phyloP scores from a whole-genome alignment of 1,140 invertebrate genomes.

The Diploscapter pachys region DNA sequence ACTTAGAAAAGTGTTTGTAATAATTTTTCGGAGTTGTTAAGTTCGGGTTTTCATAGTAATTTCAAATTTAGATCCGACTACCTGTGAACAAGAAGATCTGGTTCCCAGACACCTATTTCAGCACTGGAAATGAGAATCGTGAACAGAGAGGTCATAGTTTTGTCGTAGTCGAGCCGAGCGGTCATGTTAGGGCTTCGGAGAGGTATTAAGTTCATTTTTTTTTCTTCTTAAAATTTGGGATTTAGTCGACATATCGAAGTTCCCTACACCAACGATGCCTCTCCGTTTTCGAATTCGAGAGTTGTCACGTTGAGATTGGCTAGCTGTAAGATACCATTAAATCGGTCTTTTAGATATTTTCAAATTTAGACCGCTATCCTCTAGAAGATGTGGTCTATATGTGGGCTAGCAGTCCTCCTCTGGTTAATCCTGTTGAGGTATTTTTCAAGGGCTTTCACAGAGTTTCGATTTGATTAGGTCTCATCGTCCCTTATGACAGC shows the following conservation, averaged over 20 bases:
- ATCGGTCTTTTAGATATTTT: constrained; percentile 15
- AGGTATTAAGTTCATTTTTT: constrained; percentile 20
- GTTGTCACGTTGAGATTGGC: constrained; percentile 39
- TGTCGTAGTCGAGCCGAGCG: constrained; percentile 43
- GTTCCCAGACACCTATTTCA: constrained; percentile 55
- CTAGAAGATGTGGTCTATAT: constrained; percentile 56
- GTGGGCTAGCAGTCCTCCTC: constrained; percentile 56
- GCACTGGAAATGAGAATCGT: constrained; percentile 36
- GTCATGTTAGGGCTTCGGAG: constrained; percentile 42
- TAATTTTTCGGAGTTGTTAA: too few species aligned
- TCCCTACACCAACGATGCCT: constrained; percentile 32
- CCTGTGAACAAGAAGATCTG: constrained; percentile 46
- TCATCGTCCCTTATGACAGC: constrained; percentile 28
- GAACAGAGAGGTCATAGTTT: constrained; percentile 3
- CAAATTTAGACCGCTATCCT: constrained; percentile 44
- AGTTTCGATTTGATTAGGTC: too few species aligned
- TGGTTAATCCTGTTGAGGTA: constrained; percentile 53
- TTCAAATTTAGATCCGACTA: constrained; percentile 15
- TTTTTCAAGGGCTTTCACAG: neutral
- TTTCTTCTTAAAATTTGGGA: constrained; percentile 18
- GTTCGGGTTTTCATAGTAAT: too few species aligned
- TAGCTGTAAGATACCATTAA: constrained; percentile 36
- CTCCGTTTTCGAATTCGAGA: constrained; percentile 41
- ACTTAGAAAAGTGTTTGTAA: too few species aligned
- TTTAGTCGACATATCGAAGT: constrained; percentile 40